Evolutionary conservation across 2,113 vertebrate species (phyloP).

Genomic region (Oreocharis arfaki): DNA sequence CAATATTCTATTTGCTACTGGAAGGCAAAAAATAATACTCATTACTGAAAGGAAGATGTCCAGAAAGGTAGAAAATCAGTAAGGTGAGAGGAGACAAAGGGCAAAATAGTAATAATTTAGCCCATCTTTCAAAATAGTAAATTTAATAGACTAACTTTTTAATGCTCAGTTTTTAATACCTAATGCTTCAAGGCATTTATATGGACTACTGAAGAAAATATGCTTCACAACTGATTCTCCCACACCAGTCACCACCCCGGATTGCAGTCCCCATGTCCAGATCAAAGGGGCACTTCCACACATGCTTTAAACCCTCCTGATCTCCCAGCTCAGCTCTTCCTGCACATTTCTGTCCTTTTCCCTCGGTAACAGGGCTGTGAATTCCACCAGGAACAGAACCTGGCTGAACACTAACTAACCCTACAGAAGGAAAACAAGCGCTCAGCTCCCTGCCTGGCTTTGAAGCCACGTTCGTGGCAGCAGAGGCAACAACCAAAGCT

Average conservation of each 20-base stretch:
- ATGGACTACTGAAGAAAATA: not conserved
- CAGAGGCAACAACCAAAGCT: not conserved
- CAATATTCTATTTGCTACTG: not conserved
- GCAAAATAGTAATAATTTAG: not conserved
- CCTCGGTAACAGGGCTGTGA: too few species aligned
- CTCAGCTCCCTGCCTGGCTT: not conserved
- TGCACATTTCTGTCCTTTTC: not conserved
- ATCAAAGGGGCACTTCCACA: not conserved
- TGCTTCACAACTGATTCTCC: not conserved
- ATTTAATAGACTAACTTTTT: not conserved
- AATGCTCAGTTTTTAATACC: not conserved
- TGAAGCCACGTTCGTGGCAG: rapidly evolving
- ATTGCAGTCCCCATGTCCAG: rapidly evolving
- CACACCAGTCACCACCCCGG: not conserved
- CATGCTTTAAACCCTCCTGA: rapidly evolving
- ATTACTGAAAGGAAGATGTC: not conserved
- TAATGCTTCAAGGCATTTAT: not conserved
- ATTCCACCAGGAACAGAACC: not conserved
- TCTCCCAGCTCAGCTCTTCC: not conserved
- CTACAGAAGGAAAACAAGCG: not conserved
- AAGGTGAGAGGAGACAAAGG: not conserved
- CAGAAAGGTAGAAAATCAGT: not conserved
- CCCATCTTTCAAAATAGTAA: rapidly evolving
- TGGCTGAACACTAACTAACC: not conserved
- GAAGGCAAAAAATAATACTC: not conserved